Evolutionary conservation across 2,797 vertebrate species (phyloP).

Genomic region (Bradypodion ventrale): DNA sequence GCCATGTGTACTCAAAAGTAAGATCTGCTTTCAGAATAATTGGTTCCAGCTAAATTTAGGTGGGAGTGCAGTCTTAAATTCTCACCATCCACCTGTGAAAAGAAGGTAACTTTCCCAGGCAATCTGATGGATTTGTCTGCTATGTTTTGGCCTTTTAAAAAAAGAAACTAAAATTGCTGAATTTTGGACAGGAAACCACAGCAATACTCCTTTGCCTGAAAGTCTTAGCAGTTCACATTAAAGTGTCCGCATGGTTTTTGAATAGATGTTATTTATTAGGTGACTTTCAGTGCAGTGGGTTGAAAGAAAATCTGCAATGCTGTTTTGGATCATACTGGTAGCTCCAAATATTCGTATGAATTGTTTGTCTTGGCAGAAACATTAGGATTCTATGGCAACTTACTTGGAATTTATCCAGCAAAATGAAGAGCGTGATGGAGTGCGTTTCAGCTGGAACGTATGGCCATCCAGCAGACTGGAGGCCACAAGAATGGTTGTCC

Average conservation of each 20-base stretch:
- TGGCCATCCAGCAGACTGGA: slow-evolving; percentile 97
- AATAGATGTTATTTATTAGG: neutral
- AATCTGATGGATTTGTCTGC: neutral
- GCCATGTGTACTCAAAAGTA: neutral
- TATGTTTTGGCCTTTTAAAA: neutral
- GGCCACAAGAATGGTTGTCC: slow-evolving; percentile 93
- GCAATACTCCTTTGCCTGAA: neutral
- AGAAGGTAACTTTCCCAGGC: neutral
- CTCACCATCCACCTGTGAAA: neutral
- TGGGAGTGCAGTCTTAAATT: neutral
- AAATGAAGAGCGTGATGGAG: slow-evolving; percentile 94
- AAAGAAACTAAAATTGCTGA: neutral
- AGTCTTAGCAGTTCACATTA: neutral
- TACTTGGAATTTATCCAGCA: slow-evolving; percentile 98
- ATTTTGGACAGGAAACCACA: neutral
- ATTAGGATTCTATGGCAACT: slow-evolving; percentile 81
- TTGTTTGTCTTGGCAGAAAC: slow-evolving; percentile 54
- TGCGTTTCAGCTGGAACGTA: slow-evolving; percentile 98
- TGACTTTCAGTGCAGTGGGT: neutral
- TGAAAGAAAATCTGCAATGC: neutral
- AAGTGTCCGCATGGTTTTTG: neutral
- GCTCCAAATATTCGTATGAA: fast-evolving
- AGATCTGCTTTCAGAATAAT: neutral
- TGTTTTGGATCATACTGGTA: neutral
- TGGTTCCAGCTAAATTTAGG: neutral